phyloP scores from a whole-genome alignment of 2,797 vertebrate genomes.

The Halcyon leucocephala region DNA sequence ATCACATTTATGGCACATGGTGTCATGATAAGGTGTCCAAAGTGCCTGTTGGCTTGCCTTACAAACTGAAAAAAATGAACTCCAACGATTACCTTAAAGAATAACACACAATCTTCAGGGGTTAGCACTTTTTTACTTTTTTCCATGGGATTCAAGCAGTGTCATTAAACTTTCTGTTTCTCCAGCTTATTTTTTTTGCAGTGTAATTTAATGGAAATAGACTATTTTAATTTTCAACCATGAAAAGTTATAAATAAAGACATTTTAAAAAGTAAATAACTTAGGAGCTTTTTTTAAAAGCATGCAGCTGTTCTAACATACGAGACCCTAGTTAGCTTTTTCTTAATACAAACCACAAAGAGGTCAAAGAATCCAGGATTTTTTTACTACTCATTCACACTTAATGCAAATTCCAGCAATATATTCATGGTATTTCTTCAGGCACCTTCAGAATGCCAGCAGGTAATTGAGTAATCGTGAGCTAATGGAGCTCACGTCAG shows the following conservation, averaged over 20 bases:
- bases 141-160: not conserved
- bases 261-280: conserved; percentile 34
- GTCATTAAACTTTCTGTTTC: conserved; percentile 5
- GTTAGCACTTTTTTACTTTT: not conserved
- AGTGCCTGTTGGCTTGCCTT: conserved; percentile 67
- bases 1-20: conserved; percentile 63
- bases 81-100: conserved; percentile 16
- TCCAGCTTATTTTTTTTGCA: not conserved
- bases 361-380: conserved; percentile 18
- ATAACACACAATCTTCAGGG: not conserved
- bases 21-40: conserved; percentile 70
- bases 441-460: conserved; percentile 36
- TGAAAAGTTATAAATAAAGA: conserved; percentile 44
- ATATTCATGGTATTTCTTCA: conserved; percentile 36
- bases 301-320: conserved; percentile 51
- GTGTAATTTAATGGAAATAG: conserved; percentile 14
- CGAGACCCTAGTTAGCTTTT: not conserved
- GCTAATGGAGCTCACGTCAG: not conserved
- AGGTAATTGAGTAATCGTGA: conserved; percentile 62
- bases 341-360: conserved; percentile 48
- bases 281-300: conserved; percentile 33
- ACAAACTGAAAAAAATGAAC: conserved; percentile 36
- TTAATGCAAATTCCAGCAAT: conserved; percentile 64
- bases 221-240: conserved; percentile 22
- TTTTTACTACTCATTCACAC: conserved; percentile 33